Percentiles rank a stretch among this genome's conserved stretches.
These are phyloP conservation scores for Luperina nickerlii DNA, from an alignment of 2,888 invertebrate genomes.

Conservation along the genomic window DNA sequence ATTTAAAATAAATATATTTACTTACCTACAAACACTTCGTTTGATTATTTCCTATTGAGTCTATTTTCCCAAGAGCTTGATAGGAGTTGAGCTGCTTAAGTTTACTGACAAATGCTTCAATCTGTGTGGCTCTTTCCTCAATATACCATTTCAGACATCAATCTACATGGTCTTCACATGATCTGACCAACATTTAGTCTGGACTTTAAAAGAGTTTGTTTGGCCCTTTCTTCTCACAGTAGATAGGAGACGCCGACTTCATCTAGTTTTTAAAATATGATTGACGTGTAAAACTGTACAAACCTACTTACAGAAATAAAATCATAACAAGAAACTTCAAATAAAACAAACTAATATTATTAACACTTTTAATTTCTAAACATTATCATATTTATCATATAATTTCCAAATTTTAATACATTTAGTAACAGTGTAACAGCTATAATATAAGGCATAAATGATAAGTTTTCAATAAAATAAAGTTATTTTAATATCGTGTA, in stretches of 20 bases:
- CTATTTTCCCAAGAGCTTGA: not conserved
- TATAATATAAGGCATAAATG: constrained; percentile 36
- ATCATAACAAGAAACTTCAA: constrained; percentile 4
- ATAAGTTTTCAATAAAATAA: constrained; percentile 22
- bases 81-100: too few species aligned
- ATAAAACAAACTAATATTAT: constrained; percentile 46
- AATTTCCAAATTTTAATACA: constrained; percentile 50
- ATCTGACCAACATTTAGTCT: too few species aligned
- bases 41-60: not conserved
- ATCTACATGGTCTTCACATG: too few species aligned
- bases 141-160: too few species aligned
- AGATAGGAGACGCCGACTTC: too few species aligned
- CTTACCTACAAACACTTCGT: constrained; percentile 22
- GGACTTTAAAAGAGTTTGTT: too few species aligned
- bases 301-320: too few species aligned
- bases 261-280: too few species aligned
- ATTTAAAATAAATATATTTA: constrained; percentile 63
- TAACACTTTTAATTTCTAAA: constrained; percentile 64
- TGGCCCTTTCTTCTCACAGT: too few species aligned
- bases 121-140: too few species aligned
- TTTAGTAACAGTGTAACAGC: constrained; percentile 62
- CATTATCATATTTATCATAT: constrained; percentile 47
- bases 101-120: too few species aligned
- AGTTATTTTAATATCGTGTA: constrained; percentile 27
- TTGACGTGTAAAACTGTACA: too few species aligned